Evolutionary conservation across 1,140 invertebrate species (phyloP).

Genomic region (Anastatus disparis): DNA sequence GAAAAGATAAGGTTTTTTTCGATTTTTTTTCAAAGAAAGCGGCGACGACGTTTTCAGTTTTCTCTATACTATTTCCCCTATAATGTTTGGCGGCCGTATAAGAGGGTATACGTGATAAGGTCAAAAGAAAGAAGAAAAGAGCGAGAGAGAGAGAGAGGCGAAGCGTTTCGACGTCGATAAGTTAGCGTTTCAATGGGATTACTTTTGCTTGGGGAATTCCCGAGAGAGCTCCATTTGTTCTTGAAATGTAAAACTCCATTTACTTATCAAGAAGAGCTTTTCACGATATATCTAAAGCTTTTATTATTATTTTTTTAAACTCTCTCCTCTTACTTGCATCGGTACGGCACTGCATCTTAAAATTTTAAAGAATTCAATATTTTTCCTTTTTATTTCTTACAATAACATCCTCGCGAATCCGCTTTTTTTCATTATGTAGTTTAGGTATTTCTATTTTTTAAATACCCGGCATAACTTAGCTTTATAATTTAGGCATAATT

Average conservation of each 20-base stretch:
- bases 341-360: not conserved
- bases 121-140: not conserved
- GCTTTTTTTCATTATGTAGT: too few species aligned
- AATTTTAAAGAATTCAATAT: not conserved
- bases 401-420: too few species aligned
- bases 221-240: conserved; percentile 36
- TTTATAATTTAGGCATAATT: too few species aligned
- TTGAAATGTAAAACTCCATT: conserved; percentile 40
- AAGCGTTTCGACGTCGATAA: conserved; percentile 34
- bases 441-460: too few species aligned
- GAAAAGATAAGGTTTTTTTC: not conserved
- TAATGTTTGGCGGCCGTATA: too few species aligned
- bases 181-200: conserved; percentile 40
- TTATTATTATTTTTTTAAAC: not conserved
- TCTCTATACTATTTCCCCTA: too few species aligned
- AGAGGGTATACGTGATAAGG: not conserved
- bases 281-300: conserved; percentile 8
- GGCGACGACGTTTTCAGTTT: conserved; percentile 3
- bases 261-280: conserved; percentile 32
- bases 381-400: not conserved
- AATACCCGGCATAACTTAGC: too few species aligned
- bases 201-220: conserved; percentile 30
- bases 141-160: not conserved
- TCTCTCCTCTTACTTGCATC: not conserved
- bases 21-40: not conserved